Evolutionary conservation across 2,113 vertebrate genomes (phyloP).

Genomic region (Tamias sibiricus): DNA sequence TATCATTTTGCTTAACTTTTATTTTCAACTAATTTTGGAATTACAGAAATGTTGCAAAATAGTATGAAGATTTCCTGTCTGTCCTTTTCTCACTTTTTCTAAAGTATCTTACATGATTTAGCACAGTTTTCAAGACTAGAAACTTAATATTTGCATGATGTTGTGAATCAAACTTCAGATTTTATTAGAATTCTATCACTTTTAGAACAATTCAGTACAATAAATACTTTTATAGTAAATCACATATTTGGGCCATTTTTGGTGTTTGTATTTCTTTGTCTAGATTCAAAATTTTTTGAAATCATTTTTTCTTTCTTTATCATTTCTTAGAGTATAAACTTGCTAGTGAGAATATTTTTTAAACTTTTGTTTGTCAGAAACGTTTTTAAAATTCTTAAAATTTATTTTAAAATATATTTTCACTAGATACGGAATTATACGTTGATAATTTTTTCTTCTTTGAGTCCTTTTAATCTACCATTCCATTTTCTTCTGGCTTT

Average conservation of each 20-base stretch:
- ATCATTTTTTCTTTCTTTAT: neutral
- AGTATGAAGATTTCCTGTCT: neutral
- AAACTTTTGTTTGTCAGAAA: neutral
- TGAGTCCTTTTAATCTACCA: neutral
- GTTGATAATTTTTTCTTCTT: neutral
- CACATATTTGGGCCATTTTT: neutral
- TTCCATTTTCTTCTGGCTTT: neutral
- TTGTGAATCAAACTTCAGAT: neutral
- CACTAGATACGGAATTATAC: neutral
- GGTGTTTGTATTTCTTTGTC: neutral
- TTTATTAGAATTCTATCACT: neutral
- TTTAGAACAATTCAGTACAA: neutral
- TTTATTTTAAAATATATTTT: constrained; percentile 5
- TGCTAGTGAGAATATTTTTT: neutral
- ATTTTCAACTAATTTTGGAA: neutral
- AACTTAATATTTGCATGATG: neutral
- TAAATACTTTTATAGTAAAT: neutral
- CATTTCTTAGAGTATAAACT: neutral
- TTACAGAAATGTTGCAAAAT: neutral
- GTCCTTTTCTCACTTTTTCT: neutral
- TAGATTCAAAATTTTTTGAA: neutral
- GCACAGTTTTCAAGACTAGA: neutral
- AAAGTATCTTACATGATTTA: neutral
- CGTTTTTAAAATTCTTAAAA: neutral
- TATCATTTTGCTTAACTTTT: neutral